Evolutionary conservation across 1,140 invertebrate species (phyloP), one percentile per base, ranked within the genome.

Genomic region (Drosophila burlai): DNA sequence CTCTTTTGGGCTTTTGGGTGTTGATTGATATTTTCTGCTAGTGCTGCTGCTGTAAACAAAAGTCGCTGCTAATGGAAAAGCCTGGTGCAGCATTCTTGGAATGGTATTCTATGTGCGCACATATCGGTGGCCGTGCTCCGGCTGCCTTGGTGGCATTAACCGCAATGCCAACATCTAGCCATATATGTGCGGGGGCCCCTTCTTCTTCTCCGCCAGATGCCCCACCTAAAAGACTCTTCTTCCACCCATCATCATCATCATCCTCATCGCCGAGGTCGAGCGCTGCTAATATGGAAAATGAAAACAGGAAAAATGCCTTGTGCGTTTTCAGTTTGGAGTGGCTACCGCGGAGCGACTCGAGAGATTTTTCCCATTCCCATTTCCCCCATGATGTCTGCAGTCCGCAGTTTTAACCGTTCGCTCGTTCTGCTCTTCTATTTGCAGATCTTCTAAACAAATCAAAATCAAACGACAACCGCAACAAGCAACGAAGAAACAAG

Each of bases 231-330:
- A 29, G 29, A 42, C 46, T 60, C 24, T 16, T 18, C 55, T 42
- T 45, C 47, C 43, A 76, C 62, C 73, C 64, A 68, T 68, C 67
- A 64, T 34, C 50, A 52, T 52, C 50, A 64, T 34, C 50, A 52
- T 52, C 50, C 16, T 34, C 50, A 26, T 36, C 46, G 77, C 31
- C 75, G 82, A 86, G 83, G 83, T 86, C 83, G 83, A 55, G 80
- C 68, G 61, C 71, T 65, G 86, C 85, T 91, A 85, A 90, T 91
- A 91, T 90, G 85, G 85, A 85, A 90, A 90, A 90, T 90, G 79
- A 90, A 90, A 90, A 90, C 85, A 90, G 85, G 85, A 90, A 90
- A 89, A 90, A 85, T 89, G 67, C 68, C 73, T 80, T 66, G 55
- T 77, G 60, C 67, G 80, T 77, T 79, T 77, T 66, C 54, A 46